Base-by-base conservation (phyloP, 1,140 invertebrate species). In the Sminthurides bifidus region DNA sequence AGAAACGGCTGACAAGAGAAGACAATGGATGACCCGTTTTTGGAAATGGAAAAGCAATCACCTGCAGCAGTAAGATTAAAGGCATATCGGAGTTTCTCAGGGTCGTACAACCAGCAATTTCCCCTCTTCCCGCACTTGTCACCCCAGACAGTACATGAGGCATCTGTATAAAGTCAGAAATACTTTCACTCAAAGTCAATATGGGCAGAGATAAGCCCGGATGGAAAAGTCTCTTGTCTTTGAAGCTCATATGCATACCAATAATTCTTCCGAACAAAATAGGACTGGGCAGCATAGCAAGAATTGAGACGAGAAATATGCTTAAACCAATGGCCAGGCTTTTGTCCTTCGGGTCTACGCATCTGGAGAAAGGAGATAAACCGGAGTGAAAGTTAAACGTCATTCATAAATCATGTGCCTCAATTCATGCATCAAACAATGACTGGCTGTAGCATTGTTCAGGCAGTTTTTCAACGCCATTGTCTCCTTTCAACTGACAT, bases 21-120 rank as follows among this genome's bases (percentile, higher is more conserved):
- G 8, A 10, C 17, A 10, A 43, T 43, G 8, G 21, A 10, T 43
- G 19, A 14, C 19, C 12, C 19, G 21, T 35, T 51, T 51, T 51
- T 44, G 14, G 10, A 24, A 52, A 17, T 43, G 12, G 8, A 40
- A 29, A 43, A 19, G 8, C 10, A n/a, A 72, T 68, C 63, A 81
- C 78, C 60, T 51, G 74, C 80, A 26, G 82, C 78, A 15, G 79
- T 82, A 44, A 81, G 79, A 67, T 82, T 82, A 26, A 83, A 64
- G 17, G 75, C 72, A 59, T 81, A 80, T 65, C 81, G 74, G 61
- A 84, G 68, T 21, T 73, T 73, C 60, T 76, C 74, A 6, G 79
- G 77, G 67, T 83, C 78, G 62, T 82, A 84, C 1, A 83, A 68
- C 82, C 81, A 84, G 67, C 82, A 84, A 65, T 84, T 84, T 50